A percentile compares a stretch with the other conserved stretches of the same genome.
Evolutionary conservation across 2,797 vertebrate genomes (phyloP).

Genomic region (Hyperoplus lanceolatus): DNA sequence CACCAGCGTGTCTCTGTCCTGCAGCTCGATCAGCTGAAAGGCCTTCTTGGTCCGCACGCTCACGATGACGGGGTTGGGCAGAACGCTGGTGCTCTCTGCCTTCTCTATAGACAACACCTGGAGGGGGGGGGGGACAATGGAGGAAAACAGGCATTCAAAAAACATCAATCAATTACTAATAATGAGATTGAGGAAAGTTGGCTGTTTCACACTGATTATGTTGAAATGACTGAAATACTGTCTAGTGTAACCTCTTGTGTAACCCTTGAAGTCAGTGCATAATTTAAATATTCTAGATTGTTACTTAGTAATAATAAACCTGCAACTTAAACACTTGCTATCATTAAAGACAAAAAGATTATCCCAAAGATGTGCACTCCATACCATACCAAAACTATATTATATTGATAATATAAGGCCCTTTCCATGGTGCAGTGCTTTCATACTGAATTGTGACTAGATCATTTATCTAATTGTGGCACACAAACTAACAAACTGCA

Average conservation of each 20-base stretch:
- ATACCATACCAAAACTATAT: too few relatives aligned
- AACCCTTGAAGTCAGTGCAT: neutral
- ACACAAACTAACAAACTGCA: neutral
- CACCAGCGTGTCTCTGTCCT: slow-evolving; percentile 89
- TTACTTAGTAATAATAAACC: neutral
- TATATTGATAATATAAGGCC: neutral
- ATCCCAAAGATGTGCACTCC: neutral
- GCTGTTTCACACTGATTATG: too few relatives aligned
- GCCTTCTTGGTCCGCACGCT: slow-evolving; percentile 92
- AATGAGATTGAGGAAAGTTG: neutral
- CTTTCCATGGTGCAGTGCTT: neutral
- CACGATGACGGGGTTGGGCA: slow-evolving; percentile 94
- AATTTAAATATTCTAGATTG: neutral
- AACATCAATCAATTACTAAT: neutral
- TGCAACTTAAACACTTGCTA: neutral
- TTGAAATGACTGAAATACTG: neutral
- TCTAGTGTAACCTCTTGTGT: neutral
- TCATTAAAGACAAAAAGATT: neutral
- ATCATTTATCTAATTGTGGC: neutral
- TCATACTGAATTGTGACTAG: neutral
- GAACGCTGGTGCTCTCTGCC: slow-evolving; percentile 91
- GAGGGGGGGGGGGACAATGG: neutral
- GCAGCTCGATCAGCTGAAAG: slow-evolving; percentile 96
- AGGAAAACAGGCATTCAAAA: neutral
- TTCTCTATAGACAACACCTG: slow-evolving; percentile 95